phyloP scores from a whole-genome alignment of 2,888 invertebrate genomes.

The Eupithecia vulgata region DNA sequence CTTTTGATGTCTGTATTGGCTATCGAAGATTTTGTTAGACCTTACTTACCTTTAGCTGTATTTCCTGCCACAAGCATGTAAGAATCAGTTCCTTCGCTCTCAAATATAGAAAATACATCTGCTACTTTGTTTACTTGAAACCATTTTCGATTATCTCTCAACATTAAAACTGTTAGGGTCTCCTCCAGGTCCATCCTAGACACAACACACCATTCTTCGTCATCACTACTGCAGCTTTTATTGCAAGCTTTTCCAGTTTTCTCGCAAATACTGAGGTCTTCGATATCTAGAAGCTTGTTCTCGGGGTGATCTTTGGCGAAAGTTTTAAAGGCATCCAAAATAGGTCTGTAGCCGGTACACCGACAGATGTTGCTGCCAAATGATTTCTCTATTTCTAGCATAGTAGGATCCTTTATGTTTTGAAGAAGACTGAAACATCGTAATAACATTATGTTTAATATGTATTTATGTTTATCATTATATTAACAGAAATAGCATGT shows the following conservation, averaged over 20 bases:
- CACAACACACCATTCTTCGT: slow-evolving; percentile 63
- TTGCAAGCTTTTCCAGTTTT: slow-evolving; percentile 47
- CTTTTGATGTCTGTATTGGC: background rate
- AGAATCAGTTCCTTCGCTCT: slow-evolving; percentile 58
- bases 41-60: slow-evolving; percentile 87
- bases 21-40: background rate
- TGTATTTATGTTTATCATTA: no score
- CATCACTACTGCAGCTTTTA: slow-evolving; percentile 39
- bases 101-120: slow-evolving; percentile 75
- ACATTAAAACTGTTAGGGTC: slow-evolving; percentile 47
- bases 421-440: slow-evolving; percentile 64
- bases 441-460: no score
- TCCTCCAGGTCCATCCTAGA: slow-evolving; percentile 47
- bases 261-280: slow-evolving; percentile 55
- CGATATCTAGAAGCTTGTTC: slow-evolving; percentile 55
- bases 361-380: slow-evolving; percentile 90
- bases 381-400: slow-evolving; percentile 86
- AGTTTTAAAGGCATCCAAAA: slow-evolving; percentile 85
- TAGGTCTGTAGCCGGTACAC: slow-evolving; percentile 88
- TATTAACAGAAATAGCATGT: no score
- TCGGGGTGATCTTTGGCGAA: slow-evolving; percentile 77
- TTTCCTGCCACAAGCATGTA: slow-evolving; percentile 88
- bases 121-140: slow-evolving; percentile 74
- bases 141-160: slow-evolving; percentile 73
- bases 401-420: slow-evolving; percentile 72